A percentile compares a stretch with the other conserved stretches of the same genome.
These are phyloP conservation scores for Zapus hudsonius DNA, from an alignment of 2,113 vertebrate genomes.

Conservation along the genomic window DNA sequence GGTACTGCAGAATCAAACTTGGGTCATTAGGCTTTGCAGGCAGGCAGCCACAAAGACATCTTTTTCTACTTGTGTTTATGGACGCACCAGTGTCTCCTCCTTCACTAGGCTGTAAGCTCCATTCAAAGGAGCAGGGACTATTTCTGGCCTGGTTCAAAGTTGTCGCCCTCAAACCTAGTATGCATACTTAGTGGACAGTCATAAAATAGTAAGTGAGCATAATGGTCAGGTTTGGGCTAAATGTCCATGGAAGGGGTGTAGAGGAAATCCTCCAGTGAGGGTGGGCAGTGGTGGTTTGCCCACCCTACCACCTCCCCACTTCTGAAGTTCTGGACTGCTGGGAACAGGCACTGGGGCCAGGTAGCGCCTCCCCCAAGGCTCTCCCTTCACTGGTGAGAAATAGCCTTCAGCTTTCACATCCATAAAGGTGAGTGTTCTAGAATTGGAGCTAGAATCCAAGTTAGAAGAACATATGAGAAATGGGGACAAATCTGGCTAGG, in stretches of 20 bases:
- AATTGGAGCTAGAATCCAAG: background rate
- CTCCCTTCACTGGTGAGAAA: background rate
- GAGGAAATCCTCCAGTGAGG: background rate
- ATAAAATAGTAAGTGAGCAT: conserved; percentile 40
- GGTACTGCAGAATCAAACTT: too few relatives aligned
- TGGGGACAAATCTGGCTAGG: background rate
- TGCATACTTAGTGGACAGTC: background rate
- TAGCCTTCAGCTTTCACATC: background rate
- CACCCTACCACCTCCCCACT: background rate
- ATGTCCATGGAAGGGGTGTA: background rate
- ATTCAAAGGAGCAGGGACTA: background rate
- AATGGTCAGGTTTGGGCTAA: background rate
- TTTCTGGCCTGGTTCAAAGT: background rate
- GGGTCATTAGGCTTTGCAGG: too few relatives aligned
- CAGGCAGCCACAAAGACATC: too few relatives aligned
- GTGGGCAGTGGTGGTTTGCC: background rate
- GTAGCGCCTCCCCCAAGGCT: background rate
- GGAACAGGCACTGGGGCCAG: rapidly evolving
- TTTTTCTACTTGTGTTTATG: background rate
- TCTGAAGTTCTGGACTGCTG: background rate
- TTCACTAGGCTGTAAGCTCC: background rate
- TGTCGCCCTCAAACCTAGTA: background rate
- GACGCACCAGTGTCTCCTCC: background rate
- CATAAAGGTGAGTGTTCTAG: background rate
- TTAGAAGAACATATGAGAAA: background rate